Evolutionary conservation across 2,797 vertebrate genomes (phyloP).

Genomic region (Channa striata): DNA sequence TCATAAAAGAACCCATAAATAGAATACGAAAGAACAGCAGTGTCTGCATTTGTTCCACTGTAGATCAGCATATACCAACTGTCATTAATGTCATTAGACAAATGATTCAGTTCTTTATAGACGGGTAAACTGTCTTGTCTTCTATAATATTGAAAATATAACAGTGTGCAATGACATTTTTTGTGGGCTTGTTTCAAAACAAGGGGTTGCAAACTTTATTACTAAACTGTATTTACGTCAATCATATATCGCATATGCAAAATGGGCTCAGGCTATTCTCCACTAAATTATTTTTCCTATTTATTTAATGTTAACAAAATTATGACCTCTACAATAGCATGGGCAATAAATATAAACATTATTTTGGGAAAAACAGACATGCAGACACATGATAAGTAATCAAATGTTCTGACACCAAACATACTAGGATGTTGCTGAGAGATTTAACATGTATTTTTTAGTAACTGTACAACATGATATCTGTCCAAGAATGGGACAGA

Average conservation of each 20-base stretch:
- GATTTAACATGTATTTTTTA: constrained; percentile 13
- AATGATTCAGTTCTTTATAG: no score
- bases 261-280: constrained; percentile 12
- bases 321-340: constrained; percentile 3
- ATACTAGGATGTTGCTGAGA: constrained; percentile 19
- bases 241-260: constrained; percentile 2
- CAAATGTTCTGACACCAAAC: constrained; percentile 19
- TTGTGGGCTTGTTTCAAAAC: neutral
- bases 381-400: constrained; percentile 21
- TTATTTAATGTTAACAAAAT: constrained; percentile 6
- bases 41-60: neutral
- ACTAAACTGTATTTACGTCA: neutral
- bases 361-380: constrained; percentile 15
- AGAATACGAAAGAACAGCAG: neutral
- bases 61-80: neutral
- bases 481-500: constrained; percentile 16
- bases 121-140: no score
- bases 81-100: neutral
- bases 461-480: constrained; percentile 10
- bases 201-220: no score
- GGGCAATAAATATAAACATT: constrained; percentile 12
- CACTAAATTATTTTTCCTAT: no score
- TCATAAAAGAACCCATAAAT: no score
- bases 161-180: constrained; percentile 2
- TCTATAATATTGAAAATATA: no score